Percentiles rank a stretch among this genome's conserved stretches.
Evolutionary conservation across 2,888 invertebrate species (phyloP).

Genomic region (Ashinkailepas kermadecensis): DNA sequence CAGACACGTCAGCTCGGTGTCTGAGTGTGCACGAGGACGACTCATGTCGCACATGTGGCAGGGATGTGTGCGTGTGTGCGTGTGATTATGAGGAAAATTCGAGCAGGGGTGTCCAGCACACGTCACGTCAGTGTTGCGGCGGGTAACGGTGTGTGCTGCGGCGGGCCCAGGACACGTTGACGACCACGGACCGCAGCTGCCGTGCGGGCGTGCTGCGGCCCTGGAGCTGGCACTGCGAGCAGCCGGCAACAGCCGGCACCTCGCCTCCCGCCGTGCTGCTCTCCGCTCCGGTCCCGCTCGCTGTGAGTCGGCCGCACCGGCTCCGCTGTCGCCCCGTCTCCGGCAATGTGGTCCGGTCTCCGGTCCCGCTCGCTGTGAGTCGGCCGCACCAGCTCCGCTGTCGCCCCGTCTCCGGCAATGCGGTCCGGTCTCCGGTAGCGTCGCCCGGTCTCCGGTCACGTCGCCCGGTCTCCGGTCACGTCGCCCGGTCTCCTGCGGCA

Average conservation of each 20-base stretch:
- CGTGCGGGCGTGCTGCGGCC: neutral
- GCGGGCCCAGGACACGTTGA: neutral
- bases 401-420: too few relatives aligned
- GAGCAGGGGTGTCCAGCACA: too few relatives aligned
- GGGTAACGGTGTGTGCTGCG: neutral
- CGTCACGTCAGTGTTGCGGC: neutral
- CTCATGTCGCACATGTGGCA: too few relatives aligned
- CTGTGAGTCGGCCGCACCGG: neutral
- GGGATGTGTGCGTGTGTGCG: too few relatives aligned
- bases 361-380: conserved; percentile 18
- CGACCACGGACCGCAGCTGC: neutral
- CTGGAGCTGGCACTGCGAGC: conserved; percentile 16
- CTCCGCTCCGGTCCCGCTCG: neutral
- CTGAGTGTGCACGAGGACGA: too few relatives aligned
- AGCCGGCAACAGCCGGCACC: neutral
- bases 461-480: neutral
- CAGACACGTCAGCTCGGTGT: too few relatives aligned
- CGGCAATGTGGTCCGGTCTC: too few relatives aligned
- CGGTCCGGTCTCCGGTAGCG: neutral
- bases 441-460: neutral
- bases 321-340: neutral
- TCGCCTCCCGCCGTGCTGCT: neutral
- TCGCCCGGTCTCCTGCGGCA: too few relatives aligned
- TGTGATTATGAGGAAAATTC: too few relatives aligned
- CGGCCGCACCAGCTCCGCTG: neutral